Evolutionary conservation across 2,113 vertebrate genomes (phyloP).

Genomic region (Megaceryle maxima): DNA sequence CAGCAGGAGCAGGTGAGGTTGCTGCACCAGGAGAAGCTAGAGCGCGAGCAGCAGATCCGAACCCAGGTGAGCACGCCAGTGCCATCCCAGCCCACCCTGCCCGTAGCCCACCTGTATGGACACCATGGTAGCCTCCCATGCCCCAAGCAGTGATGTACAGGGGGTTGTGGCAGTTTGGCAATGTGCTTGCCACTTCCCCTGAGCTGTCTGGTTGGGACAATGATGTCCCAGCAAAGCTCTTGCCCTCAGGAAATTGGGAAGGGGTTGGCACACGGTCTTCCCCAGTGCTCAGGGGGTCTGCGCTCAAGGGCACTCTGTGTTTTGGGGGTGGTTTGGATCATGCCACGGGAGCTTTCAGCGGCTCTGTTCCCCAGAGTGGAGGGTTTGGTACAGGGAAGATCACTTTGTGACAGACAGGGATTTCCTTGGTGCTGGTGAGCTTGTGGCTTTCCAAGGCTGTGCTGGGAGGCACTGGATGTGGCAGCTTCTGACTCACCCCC

Average conservation of each 20-base stretch:
- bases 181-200: neutral
- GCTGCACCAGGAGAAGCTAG: slow-evolving; percentile 87
- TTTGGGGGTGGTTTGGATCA: neutral
- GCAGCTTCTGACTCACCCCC: rapidly evolving
- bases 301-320: rapidly evolving
- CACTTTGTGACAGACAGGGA: neutral
- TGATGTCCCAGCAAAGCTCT: neutral
- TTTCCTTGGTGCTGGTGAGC: neutral
- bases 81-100: neutral
- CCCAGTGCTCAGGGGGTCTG: neutral
- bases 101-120: rapidly evolving
- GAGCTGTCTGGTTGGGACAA: neutral
- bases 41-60: slow-evolving; percentile 81
- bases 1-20: slow-evolving; percentile 86
- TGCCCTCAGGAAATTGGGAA: rapidly evolving
- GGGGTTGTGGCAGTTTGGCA: rapidly evolving
- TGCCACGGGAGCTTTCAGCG: rapidly evolving
- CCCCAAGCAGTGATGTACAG: rapidly evolving
- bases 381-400: neutral
- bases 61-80: slow-evolving; percentile 80
- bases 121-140: rapidly evolving
- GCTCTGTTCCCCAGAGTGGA: rapidly evolving
- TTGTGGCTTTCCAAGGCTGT: neutral
- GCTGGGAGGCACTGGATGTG: neutral
- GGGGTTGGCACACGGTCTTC: rapidly evolving